Evolutionary conservation across 2,797 vertebrate genomes (phyloP).

Genomic region (Decapterus maruadsi): DNA sequence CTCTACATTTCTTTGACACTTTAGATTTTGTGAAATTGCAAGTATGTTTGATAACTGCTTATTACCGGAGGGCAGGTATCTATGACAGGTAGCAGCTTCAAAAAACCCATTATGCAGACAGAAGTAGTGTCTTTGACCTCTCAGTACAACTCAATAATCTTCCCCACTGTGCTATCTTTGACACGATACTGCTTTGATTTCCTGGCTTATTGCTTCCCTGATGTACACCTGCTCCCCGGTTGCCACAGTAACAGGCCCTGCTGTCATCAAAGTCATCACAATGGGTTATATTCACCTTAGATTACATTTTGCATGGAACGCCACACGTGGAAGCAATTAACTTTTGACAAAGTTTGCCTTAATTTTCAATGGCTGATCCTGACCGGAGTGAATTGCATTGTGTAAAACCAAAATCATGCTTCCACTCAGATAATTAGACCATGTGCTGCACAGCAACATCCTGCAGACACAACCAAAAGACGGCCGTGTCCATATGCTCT

Average conservation of each 20-base stretch:
- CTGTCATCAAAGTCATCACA: conserved; percentile 1
- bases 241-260: conserved; percentile 59
- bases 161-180: conserved; percentile 2
- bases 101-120: conserved; percentile 38
- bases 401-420: neutral
- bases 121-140: conserved; percentile 25
- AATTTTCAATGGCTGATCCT: conserved; percentile 21
- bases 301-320: neutral
- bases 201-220: conserved; percentile 42
- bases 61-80: conserved; percentile 18
- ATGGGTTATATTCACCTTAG: conserved; percentile 1
- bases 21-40: conserved; percentile 29
- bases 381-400: neutral
- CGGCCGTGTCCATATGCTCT: conserved; percentile 60
- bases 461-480: conserved; percentile 21
- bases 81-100: conserved; percentile 21
- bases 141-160: neutral
- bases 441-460: conserved; percentile 56
- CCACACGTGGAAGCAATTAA: neutral
- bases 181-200: conserved; percentile 27
- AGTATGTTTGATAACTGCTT: conserved; percentile 39
- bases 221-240: conserved; percentile 59
- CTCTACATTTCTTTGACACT: conserved; percentile 2
- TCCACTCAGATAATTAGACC: conserved; percentile 46
- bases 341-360: neutral